Evolutionary conservation across 2,888 invertebrate genomes (phyloP), one percentile per base, ranked within the genome.

Genomic region (Agrenia bidenticulata): DNA sequence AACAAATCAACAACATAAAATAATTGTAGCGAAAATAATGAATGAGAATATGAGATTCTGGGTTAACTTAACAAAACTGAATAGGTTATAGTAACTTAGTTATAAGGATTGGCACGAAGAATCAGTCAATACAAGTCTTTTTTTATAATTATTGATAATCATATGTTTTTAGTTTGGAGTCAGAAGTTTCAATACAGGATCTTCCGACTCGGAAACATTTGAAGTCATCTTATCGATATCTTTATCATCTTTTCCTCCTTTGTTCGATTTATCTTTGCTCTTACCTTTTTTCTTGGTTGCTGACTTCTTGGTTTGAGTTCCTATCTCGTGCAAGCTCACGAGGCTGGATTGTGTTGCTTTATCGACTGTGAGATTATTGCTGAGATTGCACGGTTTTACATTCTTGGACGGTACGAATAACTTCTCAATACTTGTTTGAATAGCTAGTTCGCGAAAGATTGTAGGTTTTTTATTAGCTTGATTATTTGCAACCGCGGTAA

Each of bases 281-380:
- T 64, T 70, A 17, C 68, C 70, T 37, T 72, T 66, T 54, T 75
- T 75, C 53, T 75, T 75, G 4, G 73, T 72, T 11, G 73, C 73
- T 13, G 76, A 74, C 39, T 76, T 76, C 50, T 73, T 74, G 1
- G 76, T 76, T 61, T 76, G 76, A 2, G 74, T 74, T 13, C 68
- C 74, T 41, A 70, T 66, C 61, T 75, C 75, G 42, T 67, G 64
- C 27, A 64, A 53, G 37, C 54, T 66, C 7, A 62, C 58, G 26
- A 72, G 37, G 49, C 76, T 76, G 5, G 68, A 69, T 56, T 74
- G 74, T 11, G 70, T 73, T 9, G 67, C 67, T 32, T 72, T 74
- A 55, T 76, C 74, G 11, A 49, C 58, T 9, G 51, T 66, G 15
- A 68, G 50, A 42, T 65, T 64, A 56, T 66, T 69, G 27, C 62